Evolutionary conservation across 2,888 invertebrate genomes (phyloP).

Genomic region (Erebia palarica): DNA sequence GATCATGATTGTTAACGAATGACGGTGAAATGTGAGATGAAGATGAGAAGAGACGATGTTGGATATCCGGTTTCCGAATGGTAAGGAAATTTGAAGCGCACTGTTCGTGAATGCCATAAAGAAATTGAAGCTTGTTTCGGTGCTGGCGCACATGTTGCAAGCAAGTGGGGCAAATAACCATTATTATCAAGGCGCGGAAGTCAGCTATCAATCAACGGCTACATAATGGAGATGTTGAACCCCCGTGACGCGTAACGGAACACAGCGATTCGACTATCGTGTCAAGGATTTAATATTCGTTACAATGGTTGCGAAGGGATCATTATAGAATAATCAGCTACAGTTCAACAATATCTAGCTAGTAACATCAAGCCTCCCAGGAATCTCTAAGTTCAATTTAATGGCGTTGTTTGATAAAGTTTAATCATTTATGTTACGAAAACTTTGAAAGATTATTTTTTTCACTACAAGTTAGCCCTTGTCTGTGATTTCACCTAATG

Average conservation of each 20-base stretch:
- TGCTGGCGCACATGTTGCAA: constrained; percentile 36
- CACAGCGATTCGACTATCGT: constrained; percentile 51
- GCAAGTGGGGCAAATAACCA: constrained; percentile 61
- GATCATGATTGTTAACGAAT: too few relatives aligned
- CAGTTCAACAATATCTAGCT: too few relatives aligned
- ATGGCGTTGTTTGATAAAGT: neutral
- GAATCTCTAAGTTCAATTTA: neutral
- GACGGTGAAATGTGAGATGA: too few relatives aligned
- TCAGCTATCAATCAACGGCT: constrained; percentile 72
- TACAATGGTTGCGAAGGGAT: constrained; percentile 26
- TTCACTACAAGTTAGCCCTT: too few relatives aligned
- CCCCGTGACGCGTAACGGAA: constrained; percentile 64
- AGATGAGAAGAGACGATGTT: neutral
- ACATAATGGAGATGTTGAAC: constrained; percentile 74
- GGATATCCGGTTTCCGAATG: neutral
- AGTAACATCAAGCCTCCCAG: neutral
- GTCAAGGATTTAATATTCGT: constrained; percentile 40
- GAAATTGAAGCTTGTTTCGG: constrained; percentile 24
- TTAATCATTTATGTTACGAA: too few relatives aligned
- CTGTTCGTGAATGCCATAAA: constrained; percentile 6
- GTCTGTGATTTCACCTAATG: too few relatives aligned
- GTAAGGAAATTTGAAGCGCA: neutral
- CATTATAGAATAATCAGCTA: constrained; percentile 23
- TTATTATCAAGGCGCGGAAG: constrained; percentile 63
- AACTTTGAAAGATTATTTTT: too few relatives aligned